These are phyloP conservation scores for Sclerurus mexicanus DNA, from an alignment of 2,113 vertebrate species.

Conservation along the genomic window DNA sequence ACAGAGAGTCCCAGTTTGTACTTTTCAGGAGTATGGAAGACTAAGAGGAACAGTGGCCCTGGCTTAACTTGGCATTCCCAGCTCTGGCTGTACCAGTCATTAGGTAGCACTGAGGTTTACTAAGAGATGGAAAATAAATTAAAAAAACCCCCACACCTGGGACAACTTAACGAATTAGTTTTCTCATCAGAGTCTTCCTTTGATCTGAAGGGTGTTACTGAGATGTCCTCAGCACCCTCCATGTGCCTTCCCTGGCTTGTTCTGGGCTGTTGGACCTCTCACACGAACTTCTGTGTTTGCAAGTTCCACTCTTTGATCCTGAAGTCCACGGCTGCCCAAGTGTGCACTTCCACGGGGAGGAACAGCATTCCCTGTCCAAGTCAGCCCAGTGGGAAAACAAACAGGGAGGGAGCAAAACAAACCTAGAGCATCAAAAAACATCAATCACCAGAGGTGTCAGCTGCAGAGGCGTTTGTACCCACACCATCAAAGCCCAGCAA, in stretches of 20 bases:
- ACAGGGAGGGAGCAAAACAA: constrained; percentile 45
- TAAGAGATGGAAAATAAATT: background rate
- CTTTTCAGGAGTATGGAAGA: background rate
- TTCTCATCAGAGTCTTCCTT: background rate
- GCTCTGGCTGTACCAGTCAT: background rate
- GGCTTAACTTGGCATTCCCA: background rate
- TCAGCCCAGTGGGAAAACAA: constrained; percentile 46
- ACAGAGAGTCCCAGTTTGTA: fast-evolving
- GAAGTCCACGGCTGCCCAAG: constrained; percentile 5
- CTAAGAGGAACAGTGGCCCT: background rate
- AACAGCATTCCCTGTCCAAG: background rate
- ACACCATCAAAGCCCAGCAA: background rate
- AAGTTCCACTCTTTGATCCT: background rate
- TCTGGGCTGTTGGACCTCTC: background rate
- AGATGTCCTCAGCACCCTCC: background rate
- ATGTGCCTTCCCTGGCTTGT: background rate
- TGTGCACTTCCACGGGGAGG: background rate
- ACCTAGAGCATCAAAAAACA: constrained; percentile 31
- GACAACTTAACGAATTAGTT: background rate
- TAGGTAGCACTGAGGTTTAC: background rate
- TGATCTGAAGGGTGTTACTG: background rate
- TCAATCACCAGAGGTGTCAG: constrained; percentile 17
- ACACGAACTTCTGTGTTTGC: background rate
- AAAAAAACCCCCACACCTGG: too few species aligned
- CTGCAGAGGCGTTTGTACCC: background rate